Evolutionary conservation across 2,888 invertebrate species (phyloP).

Genomic region (Dicranocentrus wangi): DNA sequence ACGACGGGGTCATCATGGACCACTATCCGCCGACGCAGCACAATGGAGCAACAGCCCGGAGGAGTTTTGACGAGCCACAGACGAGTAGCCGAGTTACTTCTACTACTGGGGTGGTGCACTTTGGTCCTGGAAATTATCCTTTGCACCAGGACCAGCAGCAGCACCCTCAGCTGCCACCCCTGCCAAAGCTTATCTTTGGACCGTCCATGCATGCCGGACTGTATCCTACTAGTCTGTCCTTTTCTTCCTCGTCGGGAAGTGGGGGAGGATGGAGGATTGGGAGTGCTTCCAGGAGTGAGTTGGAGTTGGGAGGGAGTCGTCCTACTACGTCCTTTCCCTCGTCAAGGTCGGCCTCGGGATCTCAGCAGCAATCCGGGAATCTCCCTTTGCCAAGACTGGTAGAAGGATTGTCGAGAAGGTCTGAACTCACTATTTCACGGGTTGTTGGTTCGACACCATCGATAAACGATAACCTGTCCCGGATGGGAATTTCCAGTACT

Average conservation of each 20-base stretch:
- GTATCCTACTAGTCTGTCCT: conserved; percentile 15
- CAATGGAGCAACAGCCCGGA: too few relatives aligned
- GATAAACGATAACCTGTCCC: not conserved
- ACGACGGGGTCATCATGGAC: too few relatives aligned
- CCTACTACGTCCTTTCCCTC: too few relatives aligned
- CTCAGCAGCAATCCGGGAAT: not conserved
- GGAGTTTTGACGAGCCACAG: conserved; percentile 43
- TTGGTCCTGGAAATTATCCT: not conserved
- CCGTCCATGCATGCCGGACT: conserved; percentile 33
- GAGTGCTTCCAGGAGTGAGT: not conserved
- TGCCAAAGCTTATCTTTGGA: conserved; percentile 48
- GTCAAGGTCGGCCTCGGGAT: too few relatives aligned
- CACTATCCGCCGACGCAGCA: too few relatives aligned
- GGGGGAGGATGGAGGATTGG: not conserved
- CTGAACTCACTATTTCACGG: conserved; percentile 43
- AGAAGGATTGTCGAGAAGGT: conserved; percentile 35
- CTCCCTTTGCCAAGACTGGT: conserved; percentile 17
- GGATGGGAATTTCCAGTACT: conserved; percentile 18
- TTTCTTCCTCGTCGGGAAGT: conserved; percentile 16
- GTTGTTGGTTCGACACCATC: conserved; percentile 21
- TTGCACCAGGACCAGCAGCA: too few relatives aligned
- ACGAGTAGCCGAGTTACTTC: conserved; percentile 36
- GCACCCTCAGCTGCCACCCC: conserved; percentile 32
- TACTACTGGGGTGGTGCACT: conserved; percentile 21
- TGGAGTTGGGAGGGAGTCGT: conserved; percentile 22